Evolutionary conservation across 2,797 vertebrate species (phyloP).

Genomic region (Garrulus glandarius): DNA sequence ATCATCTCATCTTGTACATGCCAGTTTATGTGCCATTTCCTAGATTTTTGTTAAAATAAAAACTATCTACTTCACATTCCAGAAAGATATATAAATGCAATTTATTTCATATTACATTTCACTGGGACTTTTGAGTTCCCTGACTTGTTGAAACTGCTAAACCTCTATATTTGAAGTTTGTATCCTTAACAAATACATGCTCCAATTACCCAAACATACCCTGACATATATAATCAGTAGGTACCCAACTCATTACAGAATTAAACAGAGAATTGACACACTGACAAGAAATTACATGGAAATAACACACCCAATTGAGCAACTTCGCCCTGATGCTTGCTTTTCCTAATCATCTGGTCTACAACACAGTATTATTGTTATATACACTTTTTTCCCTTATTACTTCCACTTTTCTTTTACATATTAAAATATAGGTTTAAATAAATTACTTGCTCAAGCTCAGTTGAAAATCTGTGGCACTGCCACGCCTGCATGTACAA

Average conservation of each 20-base stretch:
- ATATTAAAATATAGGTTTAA: background rate
- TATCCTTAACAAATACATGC: background rate
- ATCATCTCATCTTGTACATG: rapidly evolving
- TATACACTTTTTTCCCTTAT: background rate
- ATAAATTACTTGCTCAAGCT: background rate
- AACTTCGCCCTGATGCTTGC: background rate
- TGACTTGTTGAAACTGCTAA: background rate
- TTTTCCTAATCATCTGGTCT: background rate
- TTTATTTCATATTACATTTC: background rate
- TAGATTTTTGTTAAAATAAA: background rate
- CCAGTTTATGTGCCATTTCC: background rate
- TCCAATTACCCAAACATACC: background rate
- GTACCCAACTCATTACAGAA: background rate
- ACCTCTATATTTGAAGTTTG: background rate
- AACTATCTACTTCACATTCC: background rate
- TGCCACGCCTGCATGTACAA: background rate
- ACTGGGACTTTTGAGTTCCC: background rate
- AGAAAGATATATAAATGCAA: background rate
- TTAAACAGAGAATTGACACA: background rate
- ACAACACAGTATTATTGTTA: background rate
- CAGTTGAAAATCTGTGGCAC: background rate
- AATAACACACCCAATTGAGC: background rate
- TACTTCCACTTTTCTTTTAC: background rate
- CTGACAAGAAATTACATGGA: background rate
- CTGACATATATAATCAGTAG: background rate